Evolutionary conservation across 1,140 invertebrate genomes (phyloP).

Genomic region (Goniozus legneri): DNA sequence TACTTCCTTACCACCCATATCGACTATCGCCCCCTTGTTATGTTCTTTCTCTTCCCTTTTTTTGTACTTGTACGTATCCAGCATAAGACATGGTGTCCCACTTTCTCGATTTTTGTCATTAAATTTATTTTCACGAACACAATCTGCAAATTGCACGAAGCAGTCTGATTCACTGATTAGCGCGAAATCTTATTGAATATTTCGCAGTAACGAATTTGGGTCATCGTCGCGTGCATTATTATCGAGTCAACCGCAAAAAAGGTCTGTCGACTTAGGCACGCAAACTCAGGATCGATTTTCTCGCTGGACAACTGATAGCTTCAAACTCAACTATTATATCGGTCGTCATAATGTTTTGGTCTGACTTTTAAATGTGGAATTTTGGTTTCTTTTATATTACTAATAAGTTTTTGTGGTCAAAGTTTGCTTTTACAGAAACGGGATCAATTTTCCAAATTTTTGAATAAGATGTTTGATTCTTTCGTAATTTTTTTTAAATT

Average conservation of each 20-base stretch:
- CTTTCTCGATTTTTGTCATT: not conserved
- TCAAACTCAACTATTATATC: not conserved
- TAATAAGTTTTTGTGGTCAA: too few species aligned
- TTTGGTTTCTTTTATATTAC: too few species aligned
- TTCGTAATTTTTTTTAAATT: too few species aligned
- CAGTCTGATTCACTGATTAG: not conserved
- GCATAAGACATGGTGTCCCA: too few species aligned
- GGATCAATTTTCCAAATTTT: too few species aligned
- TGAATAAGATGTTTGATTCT: too few species aligned
- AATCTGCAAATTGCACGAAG: not conserved
- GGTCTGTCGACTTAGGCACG: slow-evolving; percentile 1
- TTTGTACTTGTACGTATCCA: too few species aligned
- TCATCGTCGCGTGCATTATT: not conserved
- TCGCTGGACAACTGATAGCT: not conserved
- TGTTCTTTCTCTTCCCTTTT: not conserved
- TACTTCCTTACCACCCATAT: not conserved
- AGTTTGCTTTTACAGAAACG: too few species aligned
- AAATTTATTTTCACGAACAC: not conserved
- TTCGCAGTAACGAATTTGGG: not conserved
- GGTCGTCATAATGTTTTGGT: not conserved
- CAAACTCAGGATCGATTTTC: not conserved
- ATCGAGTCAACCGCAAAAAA: slow-evolving; percentile 9
- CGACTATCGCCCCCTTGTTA: not conserved
- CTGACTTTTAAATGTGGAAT: too few species aligned
- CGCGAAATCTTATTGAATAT: not conserved